phyloP scores from a whole-genome alignment of 2,888 invertebrate species.

The Chelonus formosanus region DNA sequence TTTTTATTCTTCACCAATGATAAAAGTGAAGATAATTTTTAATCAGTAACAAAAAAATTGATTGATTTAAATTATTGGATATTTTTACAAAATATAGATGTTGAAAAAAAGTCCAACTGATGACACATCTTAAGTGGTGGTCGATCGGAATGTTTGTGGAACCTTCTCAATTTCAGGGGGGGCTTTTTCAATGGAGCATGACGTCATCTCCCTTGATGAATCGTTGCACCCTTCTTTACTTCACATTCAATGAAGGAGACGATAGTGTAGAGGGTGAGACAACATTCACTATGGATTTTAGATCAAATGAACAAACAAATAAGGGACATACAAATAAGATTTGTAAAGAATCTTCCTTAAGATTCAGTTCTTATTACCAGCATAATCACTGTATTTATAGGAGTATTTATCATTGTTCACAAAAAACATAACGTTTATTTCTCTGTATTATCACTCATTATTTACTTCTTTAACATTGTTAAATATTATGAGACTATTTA shows the following conservation, averaged over 20 bases:
- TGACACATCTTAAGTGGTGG: constrained; percentile 10
- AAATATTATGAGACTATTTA: too few relatives aligned
- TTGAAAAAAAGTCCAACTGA: constrained; percentile 5
- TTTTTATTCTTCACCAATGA: too few relatives aligned
- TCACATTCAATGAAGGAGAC: constrained; percentile 1
- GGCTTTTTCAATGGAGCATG: constrained; percentile 11
- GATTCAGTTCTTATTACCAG: too few relatives aligned
- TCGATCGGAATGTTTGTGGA: constrained; percentile 2
- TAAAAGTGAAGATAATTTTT: too few relatives aligned
- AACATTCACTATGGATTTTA: constrained; percentile 11
- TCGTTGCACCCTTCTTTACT: constrained; percentile 13
- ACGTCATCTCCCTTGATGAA: constrained; percentile 11
- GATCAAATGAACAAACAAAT: constrained; percentile 11
- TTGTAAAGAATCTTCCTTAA: constrained; percentile 4
- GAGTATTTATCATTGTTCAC: too few relatives aligned
- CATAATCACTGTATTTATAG: too few relatives aligned
- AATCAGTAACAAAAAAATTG: too few relatives aligned
- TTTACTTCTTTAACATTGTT: too few relatives aligned
- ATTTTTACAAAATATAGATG: background rate
- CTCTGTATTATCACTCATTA: too few relatives aligned
- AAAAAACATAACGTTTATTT: too few relatives aligned
- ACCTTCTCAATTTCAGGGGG: constrained; percentile 13
- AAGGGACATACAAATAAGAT: background rate
- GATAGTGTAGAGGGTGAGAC: constrained; percentile 3
- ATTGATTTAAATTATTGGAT: too few relatives aligned